Conservation (phyloP, 2,888 invertebrate genomes). For the Thereva nobilitata region DNA sequence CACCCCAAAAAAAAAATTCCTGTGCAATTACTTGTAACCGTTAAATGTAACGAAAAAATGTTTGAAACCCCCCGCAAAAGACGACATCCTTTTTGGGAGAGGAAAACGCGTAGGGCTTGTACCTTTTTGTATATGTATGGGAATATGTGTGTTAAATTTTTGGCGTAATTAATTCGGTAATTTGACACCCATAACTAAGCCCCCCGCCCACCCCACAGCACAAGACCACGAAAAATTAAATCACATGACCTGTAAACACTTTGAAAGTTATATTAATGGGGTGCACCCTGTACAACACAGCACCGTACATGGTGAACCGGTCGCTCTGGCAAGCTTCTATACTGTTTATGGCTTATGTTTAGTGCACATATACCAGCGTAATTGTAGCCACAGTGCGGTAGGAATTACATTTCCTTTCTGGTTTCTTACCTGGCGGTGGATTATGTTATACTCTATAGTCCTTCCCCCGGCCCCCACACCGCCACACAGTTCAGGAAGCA, state of each 20-base stretch:
- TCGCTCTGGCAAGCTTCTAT: conserved; percentile 2
- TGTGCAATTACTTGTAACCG: no score
- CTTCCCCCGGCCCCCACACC: neutral
- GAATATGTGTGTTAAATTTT: conserved; percentile 10
- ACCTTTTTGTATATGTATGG: no score
- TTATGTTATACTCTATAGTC: neutral
- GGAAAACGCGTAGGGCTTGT: no score
- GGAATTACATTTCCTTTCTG: conserved; percentile 20
- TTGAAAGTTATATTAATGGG: conserved; percentile 17
- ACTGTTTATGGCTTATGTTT: conserved; percentile 14
- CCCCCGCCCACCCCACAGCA: neutral
- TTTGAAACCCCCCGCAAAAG: no score
- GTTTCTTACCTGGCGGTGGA: conserved; percentile 17
- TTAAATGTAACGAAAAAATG: no score
- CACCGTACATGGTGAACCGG: no score
- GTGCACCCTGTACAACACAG: neutral
- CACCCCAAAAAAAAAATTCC: no score
- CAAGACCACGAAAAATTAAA: conserved; percentile 25
- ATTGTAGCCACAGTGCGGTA: conserved; percentile 4
- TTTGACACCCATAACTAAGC: conserved; percentile 26
- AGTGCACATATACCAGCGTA: neutral
- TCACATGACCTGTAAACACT: conserved; percentile 35
- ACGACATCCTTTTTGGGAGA: no score
- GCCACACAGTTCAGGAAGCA: neutral
- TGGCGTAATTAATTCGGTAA: conserved; percentile 30